A percentile compares a stretch with the other conserved stretches of the same genome.
These are phyloP conservation scores for Aspidiotus rigidus DNA, from an alignment of 2,888 invertebrate genomes.

Conservation along the genomic window DNA sequence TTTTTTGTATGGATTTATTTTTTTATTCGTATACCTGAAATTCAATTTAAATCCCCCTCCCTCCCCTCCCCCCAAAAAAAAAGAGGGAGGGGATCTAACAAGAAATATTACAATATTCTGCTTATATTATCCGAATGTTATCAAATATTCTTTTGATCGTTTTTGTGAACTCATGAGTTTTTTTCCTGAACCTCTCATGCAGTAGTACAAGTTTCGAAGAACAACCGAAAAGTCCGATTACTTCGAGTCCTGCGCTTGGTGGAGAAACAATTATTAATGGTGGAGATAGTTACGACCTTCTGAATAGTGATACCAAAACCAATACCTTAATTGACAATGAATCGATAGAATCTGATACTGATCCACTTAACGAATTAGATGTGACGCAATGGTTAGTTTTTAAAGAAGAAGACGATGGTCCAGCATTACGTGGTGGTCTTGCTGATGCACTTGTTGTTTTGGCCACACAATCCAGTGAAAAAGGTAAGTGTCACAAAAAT, in stretches of 20 bases:
- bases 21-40: no score
- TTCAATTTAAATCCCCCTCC: no score
- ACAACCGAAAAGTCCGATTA: conserved; percentile 4
- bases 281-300: conserved; percentile 3
- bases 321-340: conserved; percentile 12
- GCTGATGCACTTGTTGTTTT: conserved; percentile 91
- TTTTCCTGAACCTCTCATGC: neutral
- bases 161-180: no score
- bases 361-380: conserved; percentile 48
- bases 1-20: no score
- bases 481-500: conserved; percentile 47
- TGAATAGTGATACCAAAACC: conserved; percentile 7
- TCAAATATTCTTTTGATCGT: no score
- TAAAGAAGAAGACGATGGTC: conserved; percentile 73
- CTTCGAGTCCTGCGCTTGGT: conserved; percentile 4
- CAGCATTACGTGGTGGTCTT: conserved; percentile 84
- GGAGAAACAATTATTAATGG: no score
- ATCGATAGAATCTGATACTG: neutral
- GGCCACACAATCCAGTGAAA: conserved; percentile 89
- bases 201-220: conserved; percentile 10
- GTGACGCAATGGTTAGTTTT: conserved; percentile 68
- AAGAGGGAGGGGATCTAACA: no score
- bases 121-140: no score
- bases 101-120: no score
- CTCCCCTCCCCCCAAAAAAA: no score